These are phyloP conservation scores for Cactoblastis cactorum DNA, from an alignment of 2,888 invertebrate species.

Conservation along the genomic window DNA sequence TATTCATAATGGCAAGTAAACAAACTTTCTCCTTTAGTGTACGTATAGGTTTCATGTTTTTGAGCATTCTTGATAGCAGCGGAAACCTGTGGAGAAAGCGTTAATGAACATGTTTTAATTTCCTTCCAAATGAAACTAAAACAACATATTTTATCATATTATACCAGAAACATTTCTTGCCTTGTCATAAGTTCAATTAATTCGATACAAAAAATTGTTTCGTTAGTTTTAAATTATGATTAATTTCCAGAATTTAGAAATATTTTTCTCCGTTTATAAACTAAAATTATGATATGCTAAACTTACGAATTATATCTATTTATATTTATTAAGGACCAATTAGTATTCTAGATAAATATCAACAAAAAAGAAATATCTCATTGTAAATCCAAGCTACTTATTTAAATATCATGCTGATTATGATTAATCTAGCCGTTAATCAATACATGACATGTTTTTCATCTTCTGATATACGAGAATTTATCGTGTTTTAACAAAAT, in stretches of 20 bases:
- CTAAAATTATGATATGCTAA: no score
- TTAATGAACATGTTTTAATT: slow-evolving; percentile 68
- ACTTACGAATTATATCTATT: background rate
- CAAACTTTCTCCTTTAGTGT: slow-evolving; percentile 54
- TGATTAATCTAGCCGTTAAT: background rate
- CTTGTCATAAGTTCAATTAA: no score
- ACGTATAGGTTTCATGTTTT: slow-evolving; percentile 51
- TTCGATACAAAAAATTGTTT: no score
- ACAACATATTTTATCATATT: slow-evolving; percentile 13
- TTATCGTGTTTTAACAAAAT: slow-evolving; percentile 15
- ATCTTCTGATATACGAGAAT: slow-evolving; percentile 9
- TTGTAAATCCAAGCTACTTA: slow-evolving; percentile 5
- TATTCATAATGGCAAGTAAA: slow-evolving; percentile 27
- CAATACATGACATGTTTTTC: background rate
- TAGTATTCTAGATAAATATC: background rate
- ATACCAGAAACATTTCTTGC: no score
- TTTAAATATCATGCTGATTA: background rate
- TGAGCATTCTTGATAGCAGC: slow-evolving; percentile 55
- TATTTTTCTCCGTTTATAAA: no score
- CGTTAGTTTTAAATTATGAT: no score
- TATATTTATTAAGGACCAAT: background rate
- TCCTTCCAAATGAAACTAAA: slow-evolving; percentile 47
- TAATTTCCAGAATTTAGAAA: no score
- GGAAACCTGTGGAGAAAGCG: slow-evolving; percentile 66
- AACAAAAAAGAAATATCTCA: background rate